phyloP scores from a whole-genome alignment of 2,797 vertebrate species.

The Menidia menidia region DNA sequence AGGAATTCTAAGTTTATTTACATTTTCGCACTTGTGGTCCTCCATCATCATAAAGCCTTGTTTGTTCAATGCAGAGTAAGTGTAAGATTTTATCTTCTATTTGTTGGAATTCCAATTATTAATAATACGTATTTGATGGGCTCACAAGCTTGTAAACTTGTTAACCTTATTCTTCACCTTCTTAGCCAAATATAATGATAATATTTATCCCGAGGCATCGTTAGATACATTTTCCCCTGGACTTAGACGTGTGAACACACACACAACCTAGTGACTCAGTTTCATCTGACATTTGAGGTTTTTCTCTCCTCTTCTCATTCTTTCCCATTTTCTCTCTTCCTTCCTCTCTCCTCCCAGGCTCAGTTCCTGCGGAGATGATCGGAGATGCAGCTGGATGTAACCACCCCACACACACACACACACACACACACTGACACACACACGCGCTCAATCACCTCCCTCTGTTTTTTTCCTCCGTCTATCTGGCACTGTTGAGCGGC shows the following conservation, averaged over 20 bases:
- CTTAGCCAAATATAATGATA: neutral
- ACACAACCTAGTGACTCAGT: conserved; percentile 15
- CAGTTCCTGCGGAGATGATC: conserved; percentile 58
- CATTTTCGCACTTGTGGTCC: neutral
- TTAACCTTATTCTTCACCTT: neutral
- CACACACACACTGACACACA: conserved; percentile 1
- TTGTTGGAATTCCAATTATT: neutral
- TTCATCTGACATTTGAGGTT: conserved; percentile 22
- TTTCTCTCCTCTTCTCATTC: conserved; percentile 6
- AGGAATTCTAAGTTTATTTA: neutral
- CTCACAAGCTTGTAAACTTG: neutral
- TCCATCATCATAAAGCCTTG: neutral
- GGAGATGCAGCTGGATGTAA: conserved; percentile 72
- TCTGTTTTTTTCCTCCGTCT: conserved; percentile 31
- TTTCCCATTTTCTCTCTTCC: conserved; percentile 8
- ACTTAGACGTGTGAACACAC: neutral
- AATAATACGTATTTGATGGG: neutral
- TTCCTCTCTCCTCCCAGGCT: conserved; percentile 37
- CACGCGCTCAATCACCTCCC: conserved; percentile 19
- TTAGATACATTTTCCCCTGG: neutral
- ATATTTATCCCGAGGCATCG: neutral
- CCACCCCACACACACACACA: neutral
- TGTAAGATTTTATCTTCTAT: neutral
- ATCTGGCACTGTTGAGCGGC: conserved; percentile 54
- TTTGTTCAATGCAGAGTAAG: neutral